A percentile compares a stretch with the other conserved stretches of the same genome.
Evolutionary conservation across 2,888 invertebrate genomes (phyloP).

Genomic region (Netelia melanura): DNA sequence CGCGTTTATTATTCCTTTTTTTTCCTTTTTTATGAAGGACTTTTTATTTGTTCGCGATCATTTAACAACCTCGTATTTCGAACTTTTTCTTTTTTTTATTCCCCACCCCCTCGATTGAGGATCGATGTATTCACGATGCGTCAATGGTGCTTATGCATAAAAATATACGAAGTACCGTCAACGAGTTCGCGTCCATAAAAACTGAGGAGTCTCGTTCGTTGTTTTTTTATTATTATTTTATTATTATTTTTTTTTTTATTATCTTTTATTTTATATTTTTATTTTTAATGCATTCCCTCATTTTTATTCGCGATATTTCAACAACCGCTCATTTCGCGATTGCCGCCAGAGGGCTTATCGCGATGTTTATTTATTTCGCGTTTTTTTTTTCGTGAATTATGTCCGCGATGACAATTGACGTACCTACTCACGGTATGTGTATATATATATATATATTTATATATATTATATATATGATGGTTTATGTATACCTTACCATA

Average conservation of each 20-base stretch:
- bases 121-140: constrained; percentile 38
- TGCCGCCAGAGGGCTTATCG: constrained; percentile 17
- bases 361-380: constrained; percentile 41
- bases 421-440: constrained; percentile 27
- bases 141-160: constrained; percentile 11
- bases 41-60: constrained; percentile 28
- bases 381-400: constrained; percentile 58
- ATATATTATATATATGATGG: background rate
- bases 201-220: background rate
- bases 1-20: background rate
- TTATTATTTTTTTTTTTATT: too few species aligned
- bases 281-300: background rate
- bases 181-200: constrained; percentile 23
- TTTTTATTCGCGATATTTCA: constrained; percentile 18
- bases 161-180: constrained; percentile 8
- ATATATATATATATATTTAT: background rate
- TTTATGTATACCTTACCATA: constrained; percentile 25
- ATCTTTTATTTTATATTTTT: background rate
- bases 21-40: constrained; percentile 8
- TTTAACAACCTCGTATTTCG: constrained; percentile 23
- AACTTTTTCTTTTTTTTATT: background rate
- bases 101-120: background rate
- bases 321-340: constrained; percentile 13
- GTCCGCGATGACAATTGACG: constrained; percentile 66
- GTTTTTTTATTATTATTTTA: too few species aligned